Conservation (phyloP, 2,797 vertebrate genomes). For the Lepilemur ruficaudatus region DNA sequence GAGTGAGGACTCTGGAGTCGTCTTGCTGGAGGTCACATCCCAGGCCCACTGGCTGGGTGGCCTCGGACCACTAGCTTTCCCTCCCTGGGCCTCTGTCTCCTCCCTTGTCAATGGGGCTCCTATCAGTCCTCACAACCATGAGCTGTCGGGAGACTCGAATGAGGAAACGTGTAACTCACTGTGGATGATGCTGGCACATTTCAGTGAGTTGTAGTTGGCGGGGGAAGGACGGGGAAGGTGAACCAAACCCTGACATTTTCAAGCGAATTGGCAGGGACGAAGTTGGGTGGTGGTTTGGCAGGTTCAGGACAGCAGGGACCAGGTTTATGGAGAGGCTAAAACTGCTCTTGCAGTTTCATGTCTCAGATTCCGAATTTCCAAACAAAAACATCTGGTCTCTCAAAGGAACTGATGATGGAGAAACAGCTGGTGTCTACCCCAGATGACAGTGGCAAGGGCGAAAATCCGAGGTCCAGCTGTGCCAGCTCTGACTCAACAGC, state of each 20-base stretch:
- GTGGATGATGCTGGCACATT: not conserved
- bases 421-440: not conserved
- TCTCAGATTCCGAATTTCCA: not conserved
- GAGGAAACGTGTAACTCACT: no score
- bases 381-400: not conserved
- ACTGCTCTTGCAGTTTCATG: not conserved
- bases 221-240: not conserved
- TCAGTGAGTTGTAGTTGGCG: not conserved
- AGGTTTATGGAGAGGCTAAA: not conserved
- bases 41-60: not conserved
- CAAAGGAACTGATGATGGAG: not conserved
- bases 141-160: not conserved
- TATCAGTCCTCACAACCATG: not conserved
- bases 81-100: not conserved
- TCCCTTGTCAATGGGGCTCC: not conserved
- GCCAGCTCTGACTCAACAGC: not conserved
- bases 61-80: not conserved
- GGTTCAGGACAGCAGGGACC: not conserved
- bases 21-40: not conserved
- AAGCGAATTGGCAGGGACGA: fast-evolving
- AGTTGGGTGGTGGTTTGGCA: not conserved
- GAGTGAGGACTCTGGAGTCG: not conserved
- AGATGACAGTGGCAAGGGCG: not conserved
- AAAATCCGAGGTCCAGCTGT: not conserved
- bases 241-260: not conserved